phyloP scores from a whole-genome alignment of 2,113 vertebrate genomes.

The Castor canadensis region DNA sequence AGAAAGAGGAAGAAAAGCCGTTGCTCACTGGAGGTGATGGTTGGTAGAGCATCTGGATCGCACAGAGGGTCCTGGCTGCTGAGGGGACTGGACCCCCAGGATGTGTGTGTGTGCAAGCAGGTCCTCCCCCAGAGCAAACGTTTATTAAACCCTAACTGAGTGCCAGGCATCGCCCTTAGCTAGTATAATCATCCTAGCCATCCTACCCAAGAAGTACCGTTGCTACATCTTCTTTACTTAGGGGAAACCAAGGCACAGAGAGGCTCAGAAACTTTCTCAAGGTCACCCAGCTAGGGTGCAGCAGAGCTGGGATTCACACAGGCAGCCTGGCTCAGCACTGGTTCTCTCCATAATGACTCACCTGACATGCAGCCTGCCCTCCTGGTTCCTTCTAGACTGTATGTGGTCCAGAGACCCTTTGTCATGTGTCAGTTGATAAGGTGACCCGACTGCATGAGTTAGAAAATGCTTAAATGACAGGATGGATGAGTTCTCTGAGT shows the following conservation, averaged over 20 bases:
- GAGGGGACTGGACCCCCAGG: not conserved
- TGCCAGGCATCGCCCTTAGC: not conserved
- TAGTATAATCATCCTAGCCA: not conserved
- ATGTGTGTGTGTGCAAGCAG: not conserved
- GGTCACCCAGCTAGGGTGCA: not conserved
- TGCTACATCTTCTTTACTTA: not conserved
- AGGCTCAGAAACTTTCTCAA: not conserved
- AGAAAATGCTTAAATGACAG: not conserved
- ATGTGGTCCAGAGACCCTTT: not conserved
- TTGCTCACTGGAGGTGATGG: not conserved
- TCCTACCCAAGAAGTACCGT: not conserved
- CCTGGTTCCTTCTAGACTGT: not conserved
- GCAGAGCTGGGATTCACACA: not conserved
- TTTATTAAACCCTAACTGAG: not conserved
- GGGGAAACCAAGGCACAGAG: not conserved
- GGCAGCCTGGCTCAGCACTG: not conserved
- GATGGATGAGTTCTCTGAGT: no score
- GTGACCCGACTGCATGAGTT: not conserved
- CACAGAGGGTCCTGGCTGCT: not conserved
- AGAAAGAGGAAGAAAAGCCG: not conserved
- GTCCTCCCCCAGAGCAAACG: not conserved
- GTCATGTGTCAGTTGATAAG: not conserved
- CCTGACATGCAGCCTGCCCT: not conserved
- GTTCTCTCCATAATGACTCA: no score
- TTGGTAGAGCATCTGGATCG: not conserved